Conservation (phyloP, 2,797 vertebrate genomes). For the Microctenopoma lineatum region DNA sequence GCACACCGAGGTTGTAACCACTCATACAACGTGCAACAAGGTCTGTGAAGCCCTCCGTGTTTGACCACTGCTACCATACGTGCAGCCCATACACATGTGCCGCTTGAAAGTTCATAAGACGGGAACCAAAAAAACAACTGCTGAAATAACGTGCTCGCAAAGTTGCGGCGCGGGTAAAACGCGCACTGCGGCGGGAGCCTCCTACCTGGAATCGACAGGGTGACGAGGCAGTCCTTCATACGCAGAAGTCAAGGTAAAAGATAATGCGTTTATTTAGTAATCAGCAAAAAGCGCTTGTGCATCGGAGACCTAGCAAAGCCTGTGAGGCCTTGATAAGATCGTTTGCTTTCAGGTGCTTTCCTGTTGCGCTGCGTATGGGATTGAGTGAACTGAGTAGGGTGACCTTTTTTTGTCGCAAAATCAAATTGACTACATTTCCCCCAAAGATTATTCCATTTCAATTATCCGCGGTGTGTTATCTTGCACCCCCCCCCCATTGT, state of each 20-base stretch:
- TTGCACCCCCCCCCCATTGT: conserved; percentile 62
- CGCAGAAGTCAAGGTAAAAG: conserved; percentile 81
- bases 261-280: conserved; percentile 90
- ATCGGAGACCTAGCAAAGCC: conserved; percentile 83
- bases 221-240: conserved; percentile 23
- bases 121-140: neutral
- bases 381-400: conserved; percentile 90
- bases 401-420: conserved; percentile 88
- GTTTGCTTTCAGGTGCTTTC: conserved; percentile 90
- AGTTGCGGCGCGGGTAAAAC: conserved; percentile 71
- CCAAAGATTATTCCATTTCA: conserved; percentile 87
- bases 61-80: conserved; percentile 33
- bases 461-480: conserved; percentile 88
- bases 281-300: conserved; percentile 89
- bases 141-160: conserved; percentile 66
- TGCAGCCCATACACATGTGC: conserved; percentile 44
- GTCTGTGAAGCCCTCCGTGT: conserved; percentile 51
- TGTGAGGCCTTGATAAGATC: conserved; percentile 85
- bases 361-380: conserved; percentile 78
- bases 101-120: conserved; percentile 50
- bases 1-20: conserved; percentile 22
- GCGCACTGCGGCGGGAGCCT: conserved; percentile 42
- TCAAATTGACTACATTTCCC: conserved; percentile 89
- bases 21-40: conserved; percentile 26
- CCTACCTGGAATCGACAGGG: conserved; percentile 47